A percentile compares a stretch with the other conserved stretches of the same genome.
These are phyloP conservation scores for Thecophora atra DNA, from an alignment of 2,888 invertebrate genomes.

Conservation along the genomic window DNA sequence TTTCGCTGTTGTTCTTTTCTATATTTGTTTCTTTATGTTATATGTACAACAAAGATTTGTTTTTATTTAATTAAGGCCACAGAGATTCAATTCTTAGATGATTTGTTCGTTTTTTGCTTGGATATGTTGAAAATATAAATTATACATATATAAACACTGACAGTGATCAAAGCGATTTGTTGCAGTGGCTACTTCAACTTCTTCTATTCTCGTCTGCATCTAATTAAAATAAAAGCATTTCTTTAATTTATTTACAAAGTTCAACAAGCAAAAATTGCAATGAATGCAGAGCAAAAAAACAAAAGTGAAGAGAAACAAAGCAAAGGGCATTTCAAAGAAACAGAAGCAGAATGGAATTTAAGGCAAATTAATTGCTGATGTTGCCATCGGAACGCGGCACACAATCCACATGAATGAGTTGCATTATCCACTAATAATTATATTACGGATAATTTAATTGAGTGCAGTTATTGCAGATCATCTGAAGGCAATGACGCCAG, in stretches of 20 bases:
- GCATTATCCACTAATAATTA: conserved; percentile 24
- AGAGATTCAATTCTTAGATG: not conserved
- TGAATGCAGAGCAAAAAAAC: not conserved
- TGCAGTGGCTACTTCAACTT: not conserved
- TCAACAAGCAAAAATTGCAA: not conserved
- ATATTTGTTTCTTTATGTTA: too few relatives aligned
- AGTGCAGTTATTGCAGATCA: conserved; percentile 19
- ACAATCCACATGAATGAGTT: not conserved
- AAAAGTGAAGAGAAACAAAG: too few relatives aligned
- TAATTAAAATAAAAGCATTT: conserved; percentile 31
- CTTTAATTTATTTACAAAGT: conserved; percentile 4
- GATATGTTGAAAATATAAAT: too few relatives aligned
- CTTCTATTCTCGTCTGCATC: not conserved
- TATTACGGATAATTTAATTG: conserved; percentile 20
- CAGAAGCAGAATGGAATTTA: not conserved
- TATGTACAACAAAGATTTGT: too few relatives aligned
- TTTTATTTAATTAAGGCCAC: not conserved
- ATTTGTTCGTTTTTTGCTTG: too few relatives aligned
- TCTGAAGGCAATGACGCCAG: not conserved
- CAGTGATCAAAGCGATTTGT: too few relatives aligned
- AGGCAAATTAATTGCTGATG: conserved; percentile 1
- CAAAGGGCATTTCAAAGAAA: not conserved
- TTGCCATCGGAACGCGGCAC: not conserved
- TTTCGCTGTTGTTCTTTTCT: not conserved
- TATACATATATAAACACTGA: too few relatives aligned